Evolutionary conservation across 2,888 invertebrate species (phyloP).

Genomic region (Aporophyla nigra): DNA sequence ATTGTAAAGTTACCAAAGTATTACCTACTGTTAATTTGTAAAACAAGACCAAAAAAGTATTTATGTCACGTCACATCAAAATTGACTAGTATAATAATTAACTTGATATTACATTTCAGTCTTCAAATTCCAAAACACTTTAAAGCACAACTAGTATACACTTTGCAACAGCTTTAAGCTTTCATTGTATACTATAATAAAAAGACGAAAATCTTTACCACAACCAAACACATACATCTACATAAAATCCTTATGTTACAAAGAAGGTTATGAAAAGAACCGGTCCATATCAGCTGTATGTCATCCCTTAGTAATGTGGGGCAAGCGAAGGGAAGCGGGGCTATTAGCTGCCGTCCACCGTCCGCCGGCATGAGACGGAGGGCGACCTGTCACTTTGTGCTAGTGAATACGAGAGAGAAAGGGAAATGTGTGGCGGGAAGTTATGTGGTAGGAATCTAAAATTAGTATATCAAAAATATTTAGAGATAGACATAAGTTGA

Average conservation of each 20-base stretch:
- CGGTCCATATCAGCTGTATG: constrained; percentile 20
- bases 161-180: not conserved
- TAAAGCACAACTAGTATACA: not conserved
- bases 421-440: not conserved
- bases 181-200: not conserved
- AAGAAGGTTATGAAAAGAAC: not conserved
- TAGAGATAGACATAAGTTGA: not conserved
- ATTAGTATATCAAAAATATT: not conserved
- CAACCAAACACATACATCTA: not conserved
- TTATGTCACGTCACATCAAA: not conserved
- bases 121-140: not conserved
- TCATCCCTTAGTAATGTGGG: constrained; percentile 46
- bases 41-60: not conserved
- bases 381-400: constrained; percentile 17
- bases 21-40: not conserved
- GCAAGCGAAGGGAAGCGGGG: constrained; percentile 32
- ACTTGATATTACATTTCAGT: not conserved
- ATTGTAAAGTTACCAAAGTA: not conserved
- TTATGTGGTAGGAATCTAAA: not conserved
- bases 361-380: constrained; percentile 20
- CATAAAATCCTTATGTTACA: not conserved
- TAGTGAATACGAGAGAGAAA: not conserved
- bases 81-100: not conserved
- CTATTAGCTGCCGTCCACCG: constrained; percentile 11
- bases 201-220: not conserved